Percentiles rank a stretch among this genome's conserved stretches.
These are phyloP conservation scores for Sebastes ruberrimus DNA, from an alignment of 2,797 vertebrate species.

Conservation along the genomic window DNA sequence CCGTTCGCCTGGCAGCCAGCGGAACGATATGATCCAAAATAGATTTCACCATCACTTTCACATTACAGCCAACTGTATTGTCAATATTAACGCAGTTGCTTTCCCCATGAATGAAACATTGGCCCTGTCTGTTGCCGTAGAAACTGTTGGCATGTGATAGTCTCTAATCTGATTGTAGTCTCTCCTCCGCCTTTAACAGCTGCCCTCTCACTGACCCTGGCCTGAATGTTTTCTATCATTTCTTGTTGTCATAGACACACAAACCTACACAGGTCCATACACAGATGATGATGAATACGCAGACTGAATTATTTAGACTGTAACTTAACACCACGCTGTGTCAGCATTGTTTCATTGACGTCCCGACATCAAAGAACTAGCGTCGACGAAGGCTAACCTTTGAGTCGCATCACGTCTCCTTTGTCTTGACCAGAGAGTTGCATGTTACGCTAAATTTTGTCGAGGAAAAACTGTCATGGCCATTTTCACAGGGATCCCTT, in stretches of 20 bases:
- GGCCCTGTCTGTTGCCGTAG: slow-evolving; percentile 27
- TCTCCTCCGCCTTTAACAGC: slow-evolving; percentile 1
- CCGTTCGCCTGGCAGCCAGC: neutral
- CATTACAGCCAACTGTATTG: neutral
- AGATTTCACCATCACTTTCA: neutral
- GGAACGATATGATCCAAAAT: neutral
- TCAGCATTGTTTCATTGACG: neutral
- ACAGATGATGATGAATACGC: neutral
- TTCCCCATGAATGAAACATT: neutral
- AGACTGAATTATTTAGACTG: slow-evolving; percentile 5
- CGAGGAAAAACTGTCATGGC: too few species aligned
- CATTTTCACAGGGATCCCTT: too few species aligned
- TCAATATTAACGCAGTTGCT: neutral
- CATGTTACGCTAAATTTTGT: too few species aligned
- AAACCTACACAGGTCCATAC: neutral
- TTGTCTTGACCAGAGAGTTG: too few species aligned
- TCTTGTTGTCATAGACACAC: neutral
- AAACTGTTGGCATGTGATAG: neutral
- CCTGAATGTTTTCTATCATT: neutral
- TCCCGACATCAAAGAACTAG: too few species aligned
- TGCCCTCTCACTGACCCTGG: neutral
- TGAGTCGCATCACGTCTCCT: too few species aligned
- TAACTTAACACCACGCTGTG: neutral
- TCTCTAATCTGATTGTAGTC: slow-evolving; percentile 31
- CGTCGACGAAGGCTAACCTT: too few species aligned